Percentiles rank a stretch among this genome's conserved stretches.
phyloP scores from a whole-genome alignment of 2,113 vertebrate species.

The Gallinago jamesoni region DNA sequence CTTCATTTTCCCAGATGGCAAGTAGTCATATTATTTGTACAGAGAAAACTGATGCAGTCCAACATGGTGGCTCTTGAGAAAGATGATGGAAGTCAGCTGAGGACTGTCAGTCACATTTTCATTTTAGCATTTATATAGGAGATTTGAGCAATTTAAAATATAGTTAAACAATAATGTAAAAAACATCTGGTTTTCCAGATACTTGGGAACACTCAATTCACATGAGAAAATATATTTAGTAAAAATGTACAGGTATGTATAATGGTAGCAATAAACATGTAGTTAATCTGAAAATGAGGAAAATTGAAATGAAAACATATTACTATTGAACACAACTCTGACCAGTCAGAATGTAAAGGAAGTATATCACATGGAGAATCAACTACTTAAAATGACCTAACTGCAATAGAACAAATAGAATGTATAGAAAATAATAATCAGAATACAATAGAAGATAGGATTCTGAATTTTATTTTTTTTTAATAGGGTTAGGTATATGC shows the following conservation, averaged over 20 bases:
- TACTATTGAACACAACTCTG: background rate
- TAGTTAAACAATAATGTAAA: background rate
- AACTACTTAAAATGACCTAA: background rate
- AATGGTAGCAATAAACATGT: background rate
- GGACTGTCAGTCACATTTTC: background rate
- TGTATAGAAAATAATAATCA: background rate
- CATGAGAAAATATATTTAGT: background rate
- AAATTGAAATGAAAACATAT: background rate
- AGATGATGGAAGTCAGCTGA: background rate
- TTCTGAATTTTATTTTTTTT: background rate
- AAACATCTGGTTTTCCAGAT: background rate
- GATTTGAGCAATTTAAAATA: background rate
- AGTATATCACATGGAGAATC: background rate
- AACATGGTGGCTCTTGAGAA: background rate
- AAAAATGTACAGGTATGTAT: background rate
- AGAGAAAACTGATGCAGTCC: background rate
- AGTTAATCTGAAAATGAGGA: background rate
- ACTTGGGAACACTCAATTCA: background rate
- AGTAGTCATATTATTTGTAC: background rate
- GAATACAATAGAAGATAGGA: background rate
- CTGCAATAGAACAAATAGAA: background rate
- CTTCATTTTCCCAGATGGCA: background rate
- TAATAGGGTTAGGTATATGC: accelerated
- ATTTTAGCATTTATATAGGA: background rate
- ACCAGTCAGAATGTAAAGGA: background rate